Conservation (phyloP, 2,888 invertebrate species). For the Keiferia lycopersicella region DNA sequence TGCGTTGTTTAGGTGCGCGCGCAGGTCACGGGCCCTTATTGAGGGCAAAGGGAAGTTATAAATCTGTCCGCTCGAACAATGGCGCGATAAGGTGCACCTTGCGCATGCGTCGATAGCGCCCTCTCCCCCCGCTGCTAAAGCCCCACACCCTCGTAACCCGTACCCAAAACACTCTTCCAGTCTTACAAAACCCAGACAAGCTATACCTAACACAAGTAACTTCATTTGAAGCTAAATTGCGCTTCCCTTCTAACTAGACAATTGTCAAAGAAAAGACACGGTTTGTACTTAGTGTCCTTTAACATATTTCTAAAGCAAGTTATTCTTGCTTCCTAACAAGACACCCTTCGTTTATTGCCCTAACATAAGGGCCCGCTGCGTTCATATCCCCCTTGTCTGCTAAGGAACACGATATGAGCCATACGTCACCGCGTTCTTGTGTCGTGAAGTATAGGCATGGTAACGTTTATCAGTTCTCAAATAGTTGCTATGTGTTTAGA, state of each 20-base stretch:
- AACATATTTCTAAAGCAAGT: constrained; percentile 7
- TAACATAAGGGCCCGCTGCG: constrained; percentile 15
- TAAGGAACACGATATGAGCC: neutral
- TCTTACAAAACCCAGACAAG: constrained; percentile 5
- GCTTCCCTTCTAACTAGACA: constrained; percentile 5
- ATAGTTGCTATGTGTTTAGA: constrained; percentile 16
- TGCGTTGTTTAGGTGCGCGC: constrained; percentile 52
- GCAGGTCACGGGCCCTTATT: constrained; percentile 78
- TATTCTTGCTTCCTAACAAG: constrained; percentile 13
- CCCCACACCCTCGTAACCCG: constrained; percentile 33
- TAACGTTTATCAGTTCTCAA: constrained; percentile 18
- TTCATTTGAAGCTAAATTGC: neutral
- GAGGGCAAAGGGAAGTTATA: constrained; percentile 81
- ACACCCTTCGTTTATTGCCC: constrained; percentile 14
- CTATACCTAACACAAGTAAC: neutral
- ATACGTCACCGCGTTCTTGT: constrained; percentile 16
- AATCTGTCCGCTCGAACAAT: constrained; percentile 80
- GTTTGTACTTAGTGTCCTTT: neutral
- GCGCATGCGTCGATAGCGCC: constrained; percentile 59
- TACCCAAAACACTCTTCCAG: constrained; percentile 37
- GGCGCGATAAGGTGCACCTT: constrained; percentile 78
- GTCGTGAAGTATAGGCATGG: constrained; percentile 17
- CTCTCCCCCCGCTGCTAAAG: constrained; percentile 34
- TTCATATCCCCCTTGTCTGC: constrained; percentile 12
- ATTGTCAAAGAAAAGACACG: neutral